These are phyloP conservation scores for Aphelenchoides bicaudatus DNA, from an alignment of 2,888 invertebrate genomes.

Conservation along the genomic window DNA sequence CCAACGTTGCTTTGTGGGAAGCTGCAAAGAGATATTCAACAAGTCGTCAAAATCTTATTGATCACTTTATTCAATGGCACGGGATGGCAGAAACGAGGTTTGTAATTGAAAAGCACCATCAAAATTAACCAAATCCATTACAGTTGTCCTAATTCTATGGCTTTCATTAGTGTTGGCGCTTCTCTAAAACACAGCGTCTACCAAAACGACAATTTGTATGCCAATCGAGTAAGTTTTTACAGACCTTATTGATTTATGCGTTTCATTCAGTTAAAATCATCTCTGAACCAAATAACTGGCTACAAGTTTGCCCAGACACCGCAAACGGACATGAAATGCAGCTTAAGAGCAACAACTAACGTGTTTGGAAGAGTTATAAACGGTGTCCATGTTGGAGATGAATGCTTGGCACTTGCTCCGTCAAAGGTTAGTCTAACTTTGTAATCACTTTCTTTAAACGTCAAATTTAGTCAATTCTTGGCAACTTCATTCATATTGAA, in stretches of 20 bases:
- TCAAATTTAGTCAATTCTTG: too few species aligned
- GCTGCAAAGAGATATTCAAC: background rate
- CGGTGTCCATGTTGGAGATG: conserved; percentile 32
- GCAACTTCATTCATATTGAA: conserved; percentile 37
- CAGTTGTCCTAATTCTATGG: conserved; percentile 27
- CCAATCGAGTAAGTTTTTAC: conserved; percentile 26
- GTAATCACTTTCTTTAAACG: conserved; percentile 23
- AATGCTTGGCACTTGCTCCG: conserved; percentile 20
- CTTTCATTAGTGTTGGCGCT: conserved; percentile 36
- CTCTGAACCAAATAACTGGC: conserved; percentile 16
- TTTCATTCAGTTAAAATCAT: conserved; percentile 16
- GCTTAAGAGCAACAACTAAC: conserved; percentile 36
- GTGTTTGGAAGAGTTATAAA: conserved; percentile 44
- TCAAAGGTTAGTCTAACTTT: background rate
- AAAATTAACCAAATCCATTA: conserved; percentile 7
- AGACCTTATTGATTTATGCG: background rate
- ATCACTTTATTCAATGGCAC: conserved; percentile 39
- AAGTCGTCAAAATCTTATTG: background rate
- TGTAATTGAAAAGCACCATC: too few species aligned
- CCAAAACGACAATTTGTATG: conserved; percentile 18
- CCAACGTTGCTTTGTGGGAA: conserved; percentile 28
- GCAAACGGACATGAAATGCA: conserved; percentile 28
- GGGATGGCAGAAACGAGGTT: conserved; percentile 35
- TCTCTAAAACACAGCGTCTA: conserved; percentile 25
- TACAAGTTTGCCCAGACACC: conserved; percentile 28